Evolutionary conservation across 2,888 invertebrate genomes (phyloP).

Genomic region (Amblyjoppa proteus): DNA sequence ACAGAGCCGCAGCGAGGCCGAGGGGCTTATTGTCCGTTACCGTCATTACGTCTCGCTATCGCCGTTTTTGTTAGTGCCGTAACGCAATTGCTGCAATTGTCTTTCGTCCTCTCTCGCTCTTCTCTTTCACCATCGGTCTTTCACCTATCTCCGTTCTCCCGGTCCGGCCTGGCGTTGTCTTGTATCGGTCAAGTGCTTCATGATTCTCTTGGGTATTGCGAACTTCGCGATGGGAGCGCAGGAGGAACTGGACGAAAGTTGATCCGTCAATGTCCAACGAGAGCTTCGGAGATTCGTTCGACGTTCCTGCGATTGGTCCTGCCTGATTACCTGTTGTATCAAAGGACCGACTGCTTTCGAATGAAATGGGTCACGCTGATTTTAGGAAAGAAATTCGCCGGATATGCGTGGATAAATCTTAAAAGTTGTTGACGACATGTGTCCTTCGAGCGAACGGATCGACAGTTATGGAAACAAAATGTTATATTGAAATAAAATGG

Average conservation of each 20-base stretch:
- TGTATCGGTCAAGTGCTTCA: slow-evolving; percentile 7
- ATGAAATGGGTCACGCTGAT: background rate
- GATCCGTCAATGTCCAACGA: background rate
- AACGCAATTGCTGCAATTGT: slow-evolving; percentile 66
- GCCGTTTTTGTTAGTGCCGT: slow-evolving; percentile 66
- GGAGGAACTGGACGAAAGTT: background rate
- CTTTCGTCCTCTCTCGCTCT: slow-evolving; percentile 36
- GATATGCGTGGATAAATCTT: too few relatives aligned
- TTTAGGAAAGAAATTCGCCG: background rate
- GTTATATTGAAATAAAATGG: too few relatives aligned
- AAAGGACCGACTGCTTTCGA: background rate
- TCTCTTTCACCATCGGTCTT: slow-evolving; percentile 23
- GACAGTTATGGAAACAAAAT: background rate
- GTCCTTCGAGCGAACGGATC: too few relatives aligned
- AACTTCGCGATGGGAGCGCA: background rate
- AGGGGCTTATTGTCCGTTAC: slow-evolving; percentile 64
- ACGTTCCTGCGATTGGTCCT: background rate
- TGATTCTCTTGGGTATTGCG: background rate
- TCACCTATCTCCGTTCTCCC: slow-evolving; percentile 26
- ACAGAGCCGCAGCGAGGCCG: slow-evolving; percentile 56
- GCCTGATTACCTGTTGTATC: background rate
- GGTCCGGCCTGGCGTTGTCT: background rate
- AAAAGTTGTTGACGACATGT: background rate
- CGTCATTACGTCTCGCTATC: slow-evolving; percentile 64
- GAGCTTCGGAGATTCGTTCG: background rate